Base-by-base conservation (phyloP, 2,888 invertebrate species). In the Polylopha cassiicola region DNA sequence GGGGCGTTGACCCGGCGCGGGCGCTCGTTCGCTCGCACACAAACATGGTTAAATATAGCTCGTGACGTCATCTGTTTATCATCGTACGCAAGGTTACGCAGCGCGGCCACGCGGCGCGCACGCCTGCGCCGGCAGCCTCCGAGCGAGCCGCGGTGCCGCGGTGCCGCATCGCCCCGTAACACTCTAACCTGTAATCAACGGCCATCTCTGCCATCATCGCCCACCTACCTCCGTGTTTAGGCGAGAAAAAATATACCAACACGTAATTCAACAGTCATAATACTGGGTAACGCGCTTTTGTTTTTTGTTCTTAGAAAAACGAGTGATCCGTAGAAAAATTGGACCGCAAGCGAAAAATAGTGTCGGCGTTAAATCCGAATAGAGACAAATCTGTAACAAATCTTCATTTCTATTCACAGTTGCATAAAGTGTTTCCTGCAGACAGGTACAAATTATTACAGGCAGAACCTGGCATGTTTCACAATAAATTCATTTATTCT, bases 21-120 rank as follows among this genome's bases (percentile, higher is more conserved):
- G 73, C 76, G 77, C 72, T 54, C 54, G 55, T 50, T 53, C 67
- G 61, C 63, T 55, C 54, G 46, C 54, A 61, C 71, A 60, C 65
- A 67, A 70, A 68, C 74, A 64, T 59, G 72, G 65, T 53, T 80
- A 79, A 71, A 80, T 73, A 79, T 80, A 74, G 68, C 57, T 39
- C 31, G 64, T 81, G 79, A 81, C 81, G 82, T 82, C 79, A 82
- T 72, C 68, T 82, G 82, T 82, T 82, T 81, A 81, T 76, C 80
- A 72, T 68, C 65, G 74, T 75, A 78, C 75, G 78, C 82, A 82
- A 82, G 82, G 82, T 81, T 82, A 81, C 80, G 73, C 65, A 58
- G 54, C 53, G 50, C 20, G 14, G 29, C 65, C 68, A 67, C 65
- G 65, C 59, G 62, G 44, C 37, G 33, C 27, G 48, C 70, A 65